Base-by-base conservation (phyloP, 2,797 vertebrate genomes). In the Acanthornis magna region DNA sequence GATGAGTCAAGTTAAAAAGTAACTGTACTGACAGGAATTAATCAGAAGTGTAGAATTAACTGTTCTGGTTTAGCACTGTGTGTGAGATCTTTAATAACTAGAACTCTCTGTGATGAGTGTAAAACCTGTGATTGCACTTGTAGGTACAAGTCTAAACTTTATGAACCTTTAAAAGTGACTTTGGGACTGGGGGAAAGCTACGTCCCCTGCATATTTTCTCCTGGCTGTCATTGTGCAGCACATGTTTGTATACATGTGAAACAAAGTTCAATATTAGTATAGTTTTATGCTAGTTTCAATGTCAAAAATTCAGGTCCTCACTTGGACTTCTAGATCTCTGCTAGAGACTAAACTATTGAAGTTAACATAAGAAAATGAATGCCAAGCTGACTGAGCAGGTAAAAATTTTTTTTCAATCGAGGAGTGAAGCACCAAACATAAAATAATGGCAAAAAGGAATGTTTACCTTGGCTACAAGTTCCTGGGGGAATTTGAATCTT, bases 211-310 rank as follows among this genome's bases (percentile, higher is more conserved):
- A 0, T 65, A 9, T 20, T 40, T 72, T 55, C 54, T 60, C 26
- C 4, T 19, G 38, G 7, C 29, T 84, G 3, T 30, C 1, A 0
- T 7, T 7, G 0, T 29, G 21, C 36, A 2, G 16, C 40, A 14
- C 12, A 1, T 20, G 12, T 43, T 11, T 65, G 19, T 36, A 7
- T n/a, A 34, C 7, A 7, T 8, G 5, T 2, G 10, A 36, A 78
- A 40, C 3, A 34, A 78, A 11, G 13, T 13, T 45, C 40, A 36
- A 16, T n/a, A 32, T n/a, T 27, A 57, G 9, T 54, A 1, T n/a
- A 4, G 3, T 51, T 88, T 88, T 26, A 36, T 84, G 11, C 16
- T 45, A 14, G 7, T 48, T 91, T 57, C 40, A 67, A 0, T 14
- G 11, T 72, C 80, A 71, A 42, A 80, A 85, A 30, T 51, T 84